A percentile compares a stretch with the other conserved stretches of the same genome.
These are phyloP conservation scores for Lysiphlebus fabarum DNA, from an alignment of 1,140 invertebrate species.

Conservation along the genomic window DNA sequence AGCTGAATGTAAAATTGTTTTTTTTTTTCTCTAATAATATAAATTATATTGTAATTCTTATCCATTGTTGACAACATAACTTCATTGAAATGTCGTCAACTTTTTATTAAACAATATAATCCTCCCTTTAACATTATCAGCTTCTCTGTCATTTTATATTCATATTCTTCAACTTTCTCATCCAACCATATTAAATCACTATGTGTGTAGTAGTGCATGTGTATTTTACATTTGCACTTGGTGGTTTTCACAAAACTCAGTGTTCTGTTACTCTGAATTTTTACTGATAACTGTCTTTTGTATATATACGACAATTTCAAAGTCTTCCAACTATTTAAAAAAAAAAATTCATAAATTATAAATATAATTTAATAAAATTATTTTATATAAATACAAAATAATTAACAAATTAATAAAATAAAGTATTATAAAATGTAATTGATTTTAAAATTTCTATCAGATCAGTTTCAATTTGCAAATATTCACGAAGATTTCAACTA, in stretches of 20 bases:
- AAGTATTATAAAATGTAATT: too few relatives aligned
- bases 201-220: conserved; percentile 1
- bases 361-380: too few relatives aligned
- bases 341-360: not conserved
- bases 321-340: not conserved
- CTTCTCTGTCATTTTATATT: not conserved
- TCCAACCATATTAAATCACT: not conserved
- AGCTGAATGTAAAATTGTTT: too few relatives aligned
- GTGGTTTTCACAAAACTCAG: conserved; percentile 19
- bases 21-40: too few relatives aligned
- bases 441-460: too few relatives aligned
- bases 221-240: conserved; percentile 16
- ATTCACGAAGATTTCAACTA: not conserved
- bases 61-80: too few relatives aligned
- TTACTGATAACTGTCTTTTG: too few relatives aligned
- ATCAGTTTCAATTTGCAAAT: too few relatives aligned
- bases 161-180: not conserved
- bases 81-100: conserved; percentile 8
- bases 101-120: conserved; percentile 2
- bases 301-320: too few relatives aligned
- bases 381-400: too few relatives aligned
- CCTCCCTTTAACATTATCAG: not conserved
- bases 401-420: too few relatives aligned
- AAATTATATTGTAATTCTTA: too few relatives aligned
- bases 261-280: conserved; percentile 14